Base-by-base conservation (phyloP, 2,113 vertebrate species). In the Lampris incognitus region DNA sequence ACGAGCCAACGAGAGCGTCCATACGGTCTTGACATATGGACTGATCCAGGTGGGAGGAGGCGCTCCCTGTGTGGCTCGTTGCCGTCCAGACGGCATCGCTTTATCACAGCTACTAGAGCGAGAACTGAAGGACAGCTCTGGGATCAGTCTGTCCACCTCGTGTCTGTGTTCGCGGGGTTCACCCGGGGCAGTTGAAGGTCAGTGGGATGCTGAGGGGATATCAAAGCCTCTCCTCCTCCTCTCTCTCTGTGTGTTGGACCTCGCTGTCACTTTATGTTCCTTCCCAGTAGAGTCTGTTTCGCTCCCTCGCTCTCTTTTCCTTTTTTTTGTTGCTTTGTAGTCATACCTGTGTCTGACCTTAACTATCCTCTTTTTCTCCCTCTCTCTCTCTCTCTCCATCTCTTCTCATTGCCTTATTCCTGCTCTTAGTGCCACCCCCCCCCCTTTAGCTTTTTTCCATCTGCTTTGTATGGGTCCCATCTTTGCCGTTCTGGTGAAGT, bases 131-230 rank as follows among this genome's bases (percentile, higher is more conserved):
- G 86, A 91, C 81, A 87, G 87, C 86, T 76, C 60, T 11, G 86
- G 85, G 88, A 94, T 86, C 87, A 77, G 85, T 88, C 85, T 74
- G 66, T 90, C 86, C 86, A 87, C 79, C 89, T 84, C 72, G 87
- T 65, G 84, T 87, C 79, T 92, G 81, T 70, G 78, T 82, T 75
- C 61, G 65, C 62, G 56, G 24, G 80, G 84, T 91, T 91, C 91
- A 87, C 82, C 87, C 81, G 79, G 87, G 88, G 88, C 83, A 81
- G 88, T 91, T 91, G 89, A 93, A 94, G 92, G 94, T 94, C 91
- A 92, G 74, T 66, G 66, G 75, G 80, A 83, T 85, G 88, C 89
- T 84, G 87, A 90, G 86, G 84, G 87, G 90, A 90, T 88, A 93
- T 93, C 92, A 94, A 92, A 93, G 90, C 79, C 66, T 63, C 74